Base-by-base conservation (phyloP, 2,797 vertebrate species). In the Hozukius guyotensis region DNA sequence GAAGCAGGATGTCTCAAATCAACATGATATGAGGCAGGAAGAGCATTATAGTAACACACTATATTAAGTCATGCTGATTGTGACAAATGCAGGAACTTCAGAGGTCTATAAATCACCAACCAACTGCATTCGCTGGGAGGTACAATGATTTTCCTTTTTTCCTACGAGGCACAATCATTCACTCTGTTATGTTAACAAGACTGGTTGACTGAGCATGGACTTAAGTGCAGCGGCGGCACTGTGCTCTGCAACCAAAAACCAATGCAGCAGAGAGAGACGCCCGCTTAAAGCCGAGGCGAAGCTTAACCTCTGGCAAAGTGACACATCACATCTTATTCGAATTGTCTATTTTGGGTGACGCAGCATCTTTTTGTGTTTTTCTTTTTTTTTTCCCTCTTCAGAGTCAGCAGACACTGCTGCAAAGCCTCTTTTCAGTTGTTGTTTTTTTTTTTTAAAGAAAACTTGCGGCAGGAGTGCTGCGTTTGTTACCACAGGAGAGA, bases 121-220 rank as follows among this genome's bases (percentile, higher is more conserved):
- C 60, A 83, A 89, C 75, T 77, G 81, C 81, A 77, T 93, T 89
- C 20, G 71, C 86, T 83, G 75, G 78, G 80, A 92, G 83, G 81
- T 86, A 82, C 82, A 90, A 88, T 72, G 87, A 92, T 85, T 89
- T 53, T 88, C 49, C 73, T 86, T 88, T 88, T 80, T 81, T 77
- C 80, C 84, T 76, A 59, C 53, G 6, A 76, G 89, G 82, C 84
- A 80, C 90, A 88, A 88, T 91, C 89, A 90, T 89, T 89, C 89
- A 87, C 88, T 91, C 84, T 81, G 85, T 87, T 90, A 85, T 92
- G 90, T 88, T 92, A 93, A 93, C 91, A 91, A 88, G 86, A 84
- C 69, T 62, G 85, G 83, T 82, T 89, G 93, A 90, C 87, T 89
- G 87, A 91, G 83, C 85, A 34, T 29, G 60, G 90, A 89, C 85